Base-by-base conservation (phyloP, 2,888 invertebrate species). In the Leptinotarsa rubiginosa region DNA sequence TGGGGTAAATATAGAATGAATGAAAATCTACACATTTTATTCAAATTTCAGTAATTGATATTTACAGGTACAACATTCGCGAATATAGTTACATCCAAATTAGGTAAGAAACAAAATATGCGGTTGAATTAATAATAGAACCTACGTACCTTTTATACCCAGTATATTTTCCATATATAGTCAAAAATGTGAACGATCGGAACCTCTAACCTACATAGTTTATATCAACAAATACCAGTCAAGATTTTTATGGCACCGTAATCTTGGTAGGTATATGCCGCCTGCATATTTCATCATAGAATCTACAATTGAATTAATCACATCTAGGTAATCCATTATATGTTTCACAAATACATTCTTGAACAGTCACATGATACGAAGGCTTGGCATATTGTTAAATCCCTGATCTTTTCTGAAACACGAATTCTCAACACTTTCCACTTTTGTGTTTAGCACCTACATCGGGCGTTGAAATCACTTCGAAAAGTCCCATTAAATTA, bases 371-470 rank as follows among this genome's bases (percentile, higher is more conserved):
- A 73, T 73, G 74, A 74, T 67, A 69, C 18, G 72, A 75, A 78
- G 78, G 79, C 79, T 80, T 78, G 79, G 79, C 77, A 78, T 68
- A 62, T 62, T 62, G 49, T 59, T 56, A 52, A 52, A 64, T 65
- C 47, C 22, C 52, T 41, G 47, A 20, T 41, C 41, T 52, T 20
- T 31, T 15, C 41, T 62, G 65, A 47, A 70, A 64, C 67, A 16
- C 59, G 67, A 18, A 62, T 16, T 50, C 56, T 56, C n/a, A 25
- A 47, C 62, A 62, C 16, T 62, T 62, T 62, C n/a, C 62, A 62
- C 62, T 62, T 62, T 62, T 31, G 62, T 25, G 41, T 62, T 62
- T 62, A 15, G 62, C 59, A 7, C n/a, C 62, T 62, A 31, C 31
- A 62, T 62, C 62, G 62, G n/a, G 62, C 62, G 62, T 52, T 54